Percentiles rank a stretch among this genome's conserved stretches.
Evolutionary conservation across 2,888 invertebrate species (phyloP).

Genomic region (Sphinx pinastri): DNA sequence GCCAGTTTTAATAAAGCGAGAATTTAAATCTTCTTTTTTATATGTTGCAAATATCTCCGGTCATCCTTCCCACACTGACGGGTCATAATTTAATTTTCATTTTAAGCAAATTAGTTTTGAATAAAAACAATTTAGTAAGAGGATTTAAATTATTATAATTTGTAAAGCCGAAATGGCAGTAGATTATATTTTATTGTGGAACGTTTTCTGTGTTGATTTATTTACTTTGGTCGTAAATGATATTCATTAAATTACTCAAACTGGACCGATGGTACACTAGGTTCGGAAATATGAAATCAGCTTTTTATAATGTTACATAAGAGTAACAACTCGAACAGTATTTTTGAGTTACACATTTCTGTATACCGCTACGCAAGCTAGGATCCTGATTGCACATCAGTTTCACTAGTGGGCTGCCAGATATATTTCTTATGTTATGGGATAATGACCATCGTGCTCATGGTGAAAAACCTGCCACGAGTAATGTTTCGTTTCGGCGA

Average conservation of each 20-base stretch:
- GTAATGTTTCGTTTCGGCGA: no score
- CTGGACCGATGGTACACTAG: neutral
- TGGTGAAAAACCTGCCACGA: no score
- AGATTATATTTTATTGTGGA: neutral
- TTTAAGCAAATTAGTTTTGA: slow-evolving; percentile 13
- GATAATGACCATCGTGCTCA: no score
- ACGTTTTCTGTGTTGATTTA: neutral
- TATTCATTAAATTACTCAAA: neutral
- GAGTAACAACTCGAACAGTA: no score
- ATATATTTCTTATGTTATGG: no score
- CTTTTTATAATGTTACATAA: no score
- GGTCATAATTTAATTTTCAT: slow-evolving; percentile 12
- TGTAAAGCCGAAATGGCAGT: neutral
- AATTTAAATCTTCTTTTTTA: slow-evolving; percentile 58
- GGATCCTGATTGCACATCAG: no score
- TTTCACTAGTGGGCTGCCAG: no score
- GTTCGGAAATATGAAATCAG: neutral
- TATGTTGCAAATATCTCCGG: slow-evolving; percentile 53
- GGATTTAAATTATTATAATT: neutral
- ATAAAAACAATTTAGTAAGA: neutral
- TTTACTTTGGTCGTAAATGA: neutral
- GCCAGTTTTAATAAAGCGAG: slow-evolving; percentile 47
- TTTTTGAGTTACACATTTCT: no score
- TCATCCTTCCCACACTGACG: slow-evolving; percentile 10
- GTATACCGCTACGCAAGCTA: no score